Percentiles rank a stretch among this genome's conserved stretches.
Evolutionary conservation across 2,888 invertebrate genomes (phyloP).

Genomic region (Cynaeus angustus): DNA sequence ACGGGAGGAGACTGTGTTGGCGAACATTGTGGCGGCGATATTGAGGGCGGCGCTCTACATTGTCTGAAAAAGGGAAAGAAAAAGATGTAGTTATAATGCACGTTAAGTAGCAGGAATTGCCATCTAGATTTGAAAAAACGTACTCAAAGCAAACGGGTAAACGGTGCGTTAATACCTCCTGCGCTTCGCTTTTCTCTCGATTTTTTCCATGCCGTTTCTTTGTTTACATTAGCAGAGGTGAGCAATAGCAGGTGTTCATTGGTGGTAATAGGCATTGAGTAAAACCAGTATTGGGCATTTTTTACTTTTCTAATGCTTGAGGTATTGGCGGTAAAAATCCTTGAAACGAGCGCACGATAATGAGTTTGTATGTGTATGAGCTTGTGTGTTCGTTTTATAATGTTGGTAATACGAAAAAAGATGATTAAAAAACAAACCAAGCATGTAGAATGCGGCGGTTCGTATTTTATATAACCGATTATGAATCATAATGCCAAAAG

Average conservation of each 20-base stretch:
- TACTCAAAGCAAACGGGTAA: too few relatives aligned
- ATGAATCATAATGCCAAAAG: constrained; percentile 37
- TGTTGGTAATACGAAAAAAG: constrained; percentile 6
- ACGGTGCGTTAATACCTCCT: too few relatives aligned
- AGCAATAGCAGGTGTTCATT: constrained; percentile 49
- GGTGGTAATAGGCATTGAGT: constrained; percentile 41
- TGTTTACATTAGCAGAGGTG: constrained; percentile 40
- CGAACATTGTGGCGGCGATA: constrained; percentile 59
- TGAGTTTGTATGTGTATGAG: constrained; percentile 28
- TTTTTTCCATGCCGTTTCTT: constrained; percentile 20
- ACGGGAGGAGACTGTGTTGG: constrained; percentile 67
- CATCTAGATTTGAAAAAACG: background rate
- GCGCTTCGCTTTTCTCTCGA: background rate
- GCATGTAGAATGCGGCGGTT: background rate
- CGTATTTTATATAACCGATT: constrained; percentile 29
- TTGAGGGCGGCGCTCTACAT: constrained; percentile 21
- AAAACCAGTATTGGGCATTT: constrained; percentile 44
- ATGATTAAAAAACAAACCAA: constrained; percentile 8
- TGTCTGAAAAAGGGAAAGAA: constrained; percentile 39
- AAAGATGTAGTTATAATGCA: too few relatives aligned
- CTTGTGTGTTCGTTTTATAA: constrained; percentile 1
- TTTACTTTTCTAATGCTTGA: constrained; percentile 43
- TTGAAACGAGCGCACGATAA: constrained; percentile 36
- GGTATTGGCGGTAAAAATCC: constrained; percentile 37
- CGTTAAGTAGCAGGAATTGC: background rate